These are phyloP conservation scores for Protomyctophum bolini DNA, from an alignment of 2,113 vertebrate genomes.

Conservation along the genomic window DNA sequence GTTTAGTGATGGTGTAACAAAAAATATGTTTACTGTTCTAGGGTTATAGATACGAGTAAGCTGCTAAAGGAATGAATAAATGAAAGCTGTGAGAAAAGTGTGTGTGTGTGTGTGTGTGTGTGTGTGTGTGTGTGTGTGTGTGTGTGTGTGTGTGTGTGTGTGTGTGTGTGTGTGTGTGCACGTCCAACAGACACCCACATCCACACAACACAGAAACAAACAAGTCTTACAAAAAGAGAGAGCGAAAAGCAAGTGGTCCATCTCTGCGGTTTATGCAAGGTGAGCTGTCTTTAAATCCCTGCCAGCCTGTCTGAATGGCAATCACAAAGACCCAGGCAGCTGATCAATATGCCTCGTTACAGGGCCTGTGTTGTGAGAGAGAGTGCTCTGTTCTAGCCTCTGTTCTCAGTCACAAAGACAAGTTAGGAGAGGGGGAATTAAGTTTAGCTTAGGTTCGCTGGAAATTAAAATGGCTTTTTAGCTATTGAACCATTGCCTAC, in stretches of 20 bases:
- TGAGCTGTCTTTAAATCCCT: slow-evolving; percentile 13
- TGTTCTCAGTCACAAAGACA: slow-evolving; percentile 47
- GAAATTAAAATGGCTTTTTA: slow-evolving; percentile 39
- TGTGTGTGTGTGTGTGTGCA: not conserved
- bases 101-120: not conserved
- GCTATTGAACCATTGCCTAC: slow-evolving; percentile 48
- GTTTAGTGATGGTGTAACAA: too few relatives aligned
- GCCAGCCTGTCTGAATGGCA: slow-evolving; percentile 21
- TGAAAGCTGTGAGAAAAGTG: too few relatives aligned
- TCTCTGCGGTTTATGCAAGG: slow-evolving; percentile 13
- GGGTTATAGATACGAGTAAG: too few relatives aligned
- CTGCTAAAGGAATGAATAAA: too few relatives aligned
- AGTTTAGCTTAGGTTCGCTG: slow-evolving; percentile 7
- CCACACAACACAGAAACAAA: not conserved
- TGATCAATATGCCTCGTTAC: slow-evolving; percentile 35
- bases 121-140: not conserved
- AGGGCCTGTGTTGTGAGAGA: slow-evolving; percentile 17
- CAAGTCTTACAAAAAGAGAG: not conserved
- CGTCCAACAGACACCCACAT: not conserved
- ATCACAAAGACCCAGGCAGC: slow-evolving; percentile 28
- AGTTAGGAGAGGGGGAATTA: slow-evolving; percentile 8
- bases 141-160: not conserved
- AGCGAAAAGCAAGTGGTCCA: not conserved
- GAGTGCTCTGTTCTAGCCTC: slow-evolving; percentile 21
- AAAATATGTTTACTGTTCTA: too few relatives aligned